These are phyloP conservation scores for Erpornis zantholeuca DNA, from an alignment of 2,113 vertebrate species.

Conservation along the genomic window DNA sequence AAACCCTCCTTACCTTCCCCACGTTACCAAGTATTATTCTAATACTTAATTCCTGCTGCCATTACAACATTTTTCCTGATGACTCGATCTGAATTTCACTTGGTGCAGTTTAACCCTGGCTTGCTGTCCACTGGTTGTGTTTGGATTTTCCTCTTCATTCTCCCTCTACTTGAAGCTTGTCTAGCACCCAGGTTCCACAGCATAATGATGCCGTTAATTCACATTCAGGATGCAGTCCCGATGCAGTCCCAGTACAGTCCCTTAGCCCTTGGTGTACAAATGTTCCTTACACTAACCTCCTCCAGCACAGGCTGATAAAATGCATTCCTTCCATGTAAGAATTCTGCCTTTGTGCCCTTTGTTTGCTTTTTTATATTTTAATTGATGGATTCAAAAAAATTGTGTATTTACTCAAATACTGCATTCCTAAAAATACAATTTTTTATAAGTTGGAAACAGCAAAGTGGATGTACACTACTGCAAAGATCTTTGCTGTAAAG, in stretches of 20 bases:
- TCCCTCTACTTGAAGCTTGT: not conserved
- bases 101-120: not conserved
- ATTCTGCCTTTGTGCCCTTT: not conserved
- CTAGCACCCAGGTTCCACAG: not conserved
- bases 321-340: not conserved
- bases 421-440: not conserved
- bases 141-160: not conserved
- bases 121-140: not conserved
- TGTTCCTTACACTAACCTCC: not conserved
- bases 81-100: not conserved
- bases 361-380: not conserved
- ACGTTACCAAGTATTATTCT: not conserved
- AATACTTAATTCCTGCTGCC: not conserved
- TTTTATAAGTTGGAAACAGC: not conserved
- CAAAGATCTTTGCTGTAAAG: not conserved
- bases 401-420: not conserved
- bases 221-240: not conserved
- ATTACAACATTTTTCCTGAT: not conserved
- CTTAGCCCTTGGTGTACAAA: not conserved
- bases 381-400: not conserved
- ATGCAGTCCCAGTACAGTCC: not conserved
- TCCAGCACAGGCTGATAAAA: not conserved
- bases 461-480: not conserved
- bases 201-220: not conserved
- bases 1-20: not conserved